Evolutionary conservation across 1,140 invertebrate species (phyloP).

Genomic region (Zaprionus inermis): DNA sequence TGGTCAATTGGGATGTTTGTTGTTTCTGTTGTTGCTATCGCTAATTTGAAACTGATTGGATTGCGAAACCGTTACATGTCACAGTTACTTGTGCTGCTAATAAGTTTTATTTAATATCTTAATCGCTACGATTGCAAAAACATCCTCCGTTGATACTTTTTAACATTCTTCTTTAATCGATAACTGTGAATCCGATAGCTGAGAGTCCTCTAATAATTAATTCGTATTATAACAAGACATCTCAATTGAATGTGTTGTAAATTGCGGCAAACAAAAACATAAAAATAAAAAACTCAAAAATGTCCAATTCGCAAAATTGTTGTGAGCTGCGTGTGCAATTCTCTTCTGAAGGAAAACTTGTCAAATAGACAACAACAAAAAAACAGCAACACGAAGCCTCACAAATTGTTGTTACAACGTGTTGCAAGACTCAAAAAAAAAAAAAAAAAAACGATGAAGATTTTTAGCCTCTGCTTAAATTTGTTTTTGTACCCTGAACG

Average conservation of each 20-base stretch:
- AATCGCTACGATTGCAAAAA: neutral
- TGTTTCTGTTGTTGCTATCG: slow-evolving; percentile 56
- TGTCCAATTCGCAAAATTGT: slow-evolving; percentile 34
- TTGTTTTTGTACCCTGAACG: slow-evolving; percentile 10
- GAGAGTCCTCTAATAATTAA: neutral
- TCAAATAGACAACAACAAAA: slow-evolving; percentile 37
- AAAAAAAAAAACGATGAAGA: slow-evolving; percentile 16
- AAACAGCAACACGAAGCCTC: slow-evolving; percentile 18
- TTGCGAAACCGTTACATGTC: slow-evolving; percentile 60
- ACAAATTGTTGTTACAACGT: slow-evolving; percentile 57
- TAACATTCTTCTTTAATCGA: no score
- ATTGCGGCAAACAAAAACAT: slow-evolving; percentile 42
- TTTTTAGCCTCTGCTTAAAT: slow-evolving; percentile 30
- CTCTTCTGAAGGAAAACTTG: slow-evolving; percentile 56
- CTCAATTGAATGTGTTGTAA: slow-evolving; percentile 58
- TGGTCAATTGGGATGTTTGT: slow-evolving; percentile 67
- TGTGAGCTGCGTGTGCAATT: slow-evolving; percentile 43
- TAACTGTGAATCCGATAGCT: neutral
- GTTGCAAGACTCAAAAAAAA: slow-evolving; percentile 14
- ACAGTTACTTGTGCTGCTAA: slow-evolving; percentile 36
- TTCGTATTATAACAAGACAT: neutral
- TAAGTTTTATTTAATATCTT: slow-evolving; percentile 1
- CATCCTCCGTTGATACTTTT: neutral
- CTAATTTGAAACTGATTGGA: slow-evolving; percentile 82
- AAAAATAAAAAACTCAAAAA: slow-evolving; percentile 22